Evolutionary conservation across 2,113 vertebrate species (phyloP), one percentile per base, ranked within the genome.

Genomic region (Psilopsiagon aymara): DNA sequence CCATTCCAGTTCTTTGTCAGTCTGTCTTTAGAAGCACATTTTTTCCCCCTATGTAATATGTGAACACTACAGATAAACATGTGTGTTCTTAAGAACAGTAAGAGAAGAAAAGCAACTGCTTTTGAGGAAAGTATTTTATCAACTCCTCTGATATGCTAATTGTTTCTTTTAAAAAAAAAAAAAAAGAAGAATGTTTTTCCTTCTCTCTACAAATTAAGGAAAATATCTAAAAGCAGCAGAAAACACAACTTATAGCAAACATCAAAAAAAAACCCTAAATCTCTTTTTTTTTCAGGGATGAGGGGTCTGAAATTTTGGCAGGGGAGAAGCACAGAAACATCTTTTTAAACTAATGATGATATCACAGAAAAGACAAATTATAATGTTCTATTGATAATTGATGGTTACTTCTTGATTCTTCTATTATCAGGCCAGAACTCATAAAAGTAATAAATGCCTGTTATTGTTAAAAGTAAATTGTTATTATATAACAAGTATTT

Each of bases 311-410:
- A 90, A 97, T 96, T 97, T 97, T 97, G 97, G 92, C 96, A 95
- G 87, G 89, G 88, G 92, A 97, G 69, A 81, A 96, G 91, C 41
- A 94, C 16, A 88, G 73, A 94, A 87, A 70, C 81, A 86, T 95
- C 89, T 92, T 96, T 95, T 94, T 93, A 96, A 98, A 97, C 94
- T 62, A 92, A 88, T 97, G 76, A 85, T 94, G 93, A 88, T 95
- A 96, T 96, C 83, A 97, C 92, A 95, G 88, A 96, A 95, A 90
- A 57, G 71, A 95, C 95, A 97, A 97, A 97, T 97, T 98, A 97
- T 96, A 96, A 96, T 96, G 96, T 97, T 96, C 83, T 96, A 95
- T 98, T 96, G 94, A 73, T 98, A 98, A 98, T 97, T 98, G 96
- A 85, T 96, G 94, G 95, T 97, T 97, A 93, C 95, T 95, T 95